Percentiles rank a stretch among this genome's conserved stretches.
These are phyloP conservation scores for Camponotus vicinus DNA, from an alignment of 1,140 invertebrate species.

Conservation along the genomic window DNA sequence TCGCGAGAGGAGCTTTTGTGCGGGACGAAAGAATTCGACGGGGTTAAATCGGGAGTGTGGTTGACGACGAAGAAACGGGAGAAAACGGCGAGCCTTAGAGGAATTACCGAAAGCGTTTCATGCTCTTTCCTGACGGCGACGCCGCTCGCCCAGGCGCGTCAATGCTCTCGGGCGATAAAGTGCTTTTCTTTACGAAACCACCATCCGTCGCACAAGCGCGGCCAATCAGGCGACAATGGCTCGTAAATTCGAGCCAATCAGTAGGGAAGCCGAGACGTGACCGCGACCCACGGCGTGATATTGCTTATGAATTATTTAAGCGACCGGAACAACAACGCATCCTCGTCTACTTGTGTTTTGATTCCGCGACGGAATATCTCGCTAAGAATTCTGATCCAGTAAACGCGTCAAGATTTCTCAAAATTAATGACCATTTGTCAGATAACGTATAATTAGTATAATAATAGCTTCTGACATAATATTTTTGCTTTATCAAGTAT, in stretches of 20 bases:
- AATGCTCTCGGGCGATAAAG: constrained; percentile 80
- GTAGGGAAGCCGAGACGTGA: constrained; percentile 82
- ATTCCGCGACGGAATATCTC: background rate
- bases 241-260: constrained; percentile 85
- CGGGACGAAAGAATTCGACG: constrained; percentile 66
- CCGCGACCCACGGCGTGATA: constrained; percentile 80
- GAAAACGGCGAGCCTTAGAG: constrained; percentile 52
- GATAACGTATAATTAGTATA: background rate
- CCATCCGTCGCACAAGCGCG: constrained; percentile 82
- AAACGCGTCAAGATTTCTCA: background rate
- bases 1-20: constrained; percentile 41
- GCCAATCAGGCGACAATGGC: constrained; percentile 85
- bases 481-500: background rate
- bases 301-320: constrained; percentile 86
- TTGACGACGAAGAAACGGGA: constrained; percentile 26
- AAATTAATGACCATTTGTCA: background rate
- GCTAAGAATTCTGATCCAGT: background rate
- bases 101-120: constrained; percentile 76
- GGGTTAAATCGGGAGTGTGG: constrained; percentile 66
- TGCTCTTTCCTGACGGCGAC: constrained; percentile 56
- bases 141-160: constrained; percentile 62
- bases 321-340: constrained; percentile 73
- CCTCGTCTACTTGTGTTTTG: constrained; percentile 19
- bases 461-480: background rate
- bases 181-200: constrained; percentile 81